Base-by-base conservation (phyloP, 2,113 vertebrate genomes). In the Sander lucioperca region DNA sequence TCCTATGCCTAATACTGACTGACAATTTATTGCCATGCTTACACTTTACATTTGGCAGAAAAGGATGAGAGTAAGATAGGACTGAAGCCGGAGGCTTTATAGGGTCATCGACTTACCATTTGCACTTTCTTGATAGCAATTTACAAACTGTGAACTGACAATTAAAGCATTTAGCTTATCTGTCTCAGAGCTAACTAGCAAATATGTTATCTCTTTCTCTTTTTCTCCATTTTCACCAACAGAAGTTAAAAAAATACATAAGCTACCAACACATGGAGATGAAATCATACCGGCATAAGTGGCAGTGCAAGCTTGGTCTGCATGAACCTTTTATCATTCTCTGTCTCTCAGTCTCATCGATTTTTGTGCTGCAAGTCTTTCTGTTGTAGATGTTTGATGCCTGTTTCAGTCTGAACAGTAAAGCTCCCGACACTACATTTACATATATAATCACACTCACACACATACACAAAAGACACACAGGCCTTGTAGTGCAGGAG, bases 251-350 rank as follows among this genome's bases (percentile, higher is more conserved):
- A 48, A 74, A 65, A 72, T 12, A 64, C 18, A 75, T 65, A 62
- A 64, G 30, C 83, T 53, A 80, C 65, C 48, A 75, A 87, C 50
- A 56, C 80, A 79, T 90, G 78, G 36, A 58, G 67, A 88, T 87
- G 45, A 86, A 85, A 84, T 86, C 62, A 77, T 87, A 90, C 74
- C 82, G 91, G 88, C 85, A 84, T 83, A 65, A 84, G 87, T 95
- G 95, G 95, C 95, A 96, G 95, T 95, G 94, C 87, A 90, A 94
- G 93, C 94, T 92, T 86, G 71, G 83, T 93, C 72, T 85, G 77
- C 76, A 53, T 83, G 86, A 77, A 81, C 47, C 74, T 82, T 82
- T 88, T 16, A 25, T 83, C 45, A 23, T 86, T 56, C 59, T 68
- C 23, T 33, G 23, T 76, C 69, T 57, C 59, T 59, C 18, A 61